Evolutionary conservation across 2,113 vertebrate species (phyloP).

Genomic region (Podiceps cristatus): DNA sequence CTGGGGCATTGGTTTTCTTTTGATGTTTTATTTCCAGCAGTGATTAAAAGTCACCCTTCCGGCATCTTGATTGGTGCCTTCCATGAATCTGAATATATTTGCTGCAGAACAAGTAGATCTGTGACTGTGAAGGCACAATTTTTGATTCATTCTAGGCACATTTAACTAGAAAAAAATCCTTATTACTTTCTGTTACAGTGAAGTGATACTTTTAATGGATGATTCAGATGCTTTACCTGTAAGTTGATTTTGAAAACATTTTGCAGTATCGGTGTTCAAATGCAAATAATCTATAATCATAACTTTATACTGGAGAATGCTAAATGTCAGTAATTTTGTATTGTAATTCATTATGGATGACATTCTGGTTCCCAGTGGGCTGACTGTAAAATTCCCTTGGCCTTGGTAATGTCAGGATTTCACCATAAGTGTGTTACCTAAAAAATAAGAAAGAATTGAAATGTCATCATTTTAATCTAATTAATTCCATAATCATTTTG

Average conservation of each 20-base stretch:
- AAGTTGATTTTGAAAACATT: slow-evolving; percentile 6
- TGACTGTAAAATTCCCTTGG: background rate
- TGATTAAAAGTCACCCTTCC: slow-evolving; percentile 31
- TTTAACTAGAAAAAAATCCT: background rate
- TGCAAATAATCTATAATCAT: slow-evolving; percentile 38
- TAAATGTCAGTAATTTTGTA: slow-evolving; percentile 47
- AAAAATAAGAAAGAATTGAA: background rate
- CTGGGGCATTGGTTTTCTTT: slow-evolving; percentile 15
- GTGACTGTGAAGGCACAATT: background rate
- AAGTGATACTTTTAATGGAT: background rate
- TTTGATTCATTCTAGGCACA: background rate
- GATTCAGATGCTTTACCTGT: background rate
- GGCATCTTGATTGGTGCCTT: background rate
- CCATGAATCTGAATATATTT: background rate
- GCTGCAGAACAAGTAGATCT: background rate
- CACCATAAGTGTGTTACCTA: background rate
- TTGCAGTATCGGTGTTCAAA: background rate
- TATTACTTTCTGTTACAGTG: background rate
- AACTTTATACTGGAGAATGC: background rate
- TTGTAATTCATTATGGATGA: background rate
- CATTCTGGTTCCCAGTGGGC: background rate
- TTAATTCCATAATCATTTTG: background rate
- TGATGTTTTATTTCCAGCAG: slow-evolving; percentile 1
- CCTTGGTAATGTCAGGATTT: background rate
- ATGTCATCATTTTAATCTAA: background rate